Percentiles rank a stretch among this genome's conserved stretches.
Evolutionary conservation across 2,113 vertebrate genomes (phyloP).

Genomic region (Malaclemys terrapin): DNA sequence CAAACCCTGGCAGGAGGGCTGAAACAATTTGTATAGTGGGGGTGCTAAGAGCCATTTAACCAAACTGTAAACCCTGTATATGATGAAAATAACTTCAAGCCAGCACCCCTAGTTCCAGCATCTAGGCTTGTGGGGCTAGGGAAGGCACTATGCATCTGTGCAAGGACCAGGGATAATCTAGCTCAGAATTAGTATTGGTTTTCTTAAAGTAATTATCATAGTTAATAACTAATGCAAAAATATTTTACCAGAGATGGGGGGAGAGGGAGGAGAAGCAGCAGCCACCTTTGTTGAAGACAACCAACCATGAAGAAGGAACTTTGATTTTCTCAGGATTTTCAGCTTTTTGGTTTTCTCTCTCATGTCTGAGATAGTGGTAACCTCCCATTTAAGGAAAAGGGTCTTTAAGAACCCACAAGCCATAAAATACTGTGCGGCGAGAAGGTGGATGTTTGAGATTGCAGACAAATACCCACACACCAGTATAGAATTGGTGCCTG

Average conservation of each 20-base stretch:
- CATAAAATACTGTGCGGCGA: not conserved
- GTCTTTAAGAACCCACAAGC: not conserved
- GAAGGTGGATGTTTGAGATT: not conserved
- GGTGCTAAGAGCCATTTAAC: no score
- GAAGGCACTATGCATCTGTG: not conserved
- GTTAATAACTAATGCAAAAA: not conserved
- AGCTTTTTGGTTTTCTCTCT: not conserved
- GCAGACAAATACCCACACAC: rapidly evolving
- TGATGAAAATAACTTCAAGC: no score
- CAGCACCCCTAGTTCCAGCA: no score
- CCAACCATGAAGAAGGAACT: not conserved
- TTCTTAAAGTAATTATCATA: not conserved
- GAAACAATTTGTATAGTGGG: no score
- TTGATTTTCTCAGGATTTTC: not conserved
- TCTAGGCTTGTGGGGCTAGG: not conserved
- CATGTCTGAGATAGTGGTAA: not conserved
- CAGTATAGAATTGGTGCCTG: rapidly evolving
- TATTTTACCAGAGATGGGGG: not conserved
- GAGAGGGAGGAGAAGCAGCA: not conserved
- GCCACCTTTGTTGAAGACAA: not conserved
- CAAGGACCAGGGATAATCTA: not conserved
- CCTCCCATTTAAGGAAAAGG: not conserved
- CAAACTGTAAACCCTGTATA: no score
- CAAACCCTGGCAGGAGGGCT: not conserved
- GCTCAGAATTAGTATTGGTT: not conserved